These are phyloP conservation scores for Tipula vernalis DNA, from an alignment of 2,888 invertebrate genomes.

Conservation along the genomic window DNA sequence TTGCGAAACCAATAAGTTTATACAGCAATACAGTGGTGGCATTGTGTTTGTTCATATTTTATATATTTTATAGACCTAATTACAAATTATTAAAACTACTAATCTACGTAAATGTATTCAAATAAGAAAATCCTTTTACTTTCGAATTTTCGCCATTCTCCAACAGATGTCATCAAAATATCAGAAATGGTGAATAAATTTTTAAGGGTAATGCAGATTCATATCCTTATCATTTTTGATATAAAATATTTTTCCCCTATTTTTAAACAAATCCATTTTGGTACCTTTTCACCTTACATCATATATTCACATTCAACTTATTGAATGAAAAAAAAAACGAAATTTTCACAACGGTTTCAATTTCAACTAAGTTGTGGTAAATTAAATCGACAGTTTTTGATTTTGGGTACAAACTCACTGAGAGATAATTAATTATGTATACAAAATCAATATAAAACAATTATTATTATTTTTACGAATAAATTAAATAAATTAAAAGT, in stretches of 20 bases:
- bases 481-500: not conserved
- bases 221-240: not conserved
- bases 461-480: not conserved
- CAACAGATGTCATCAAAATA: not conserved
- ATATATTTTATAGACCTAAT: no score
- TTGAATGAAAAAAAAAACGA: not conserved
- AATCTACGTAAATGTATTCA: no score
- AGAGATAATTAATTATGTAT: not conserved
- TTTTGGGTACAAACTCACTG: not conserved
- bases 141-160: not conserved
- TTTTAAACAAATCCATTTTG: not conserved
- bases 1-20: no score
- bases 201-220: not conserved
- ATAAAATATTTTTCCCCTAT: not conserved
- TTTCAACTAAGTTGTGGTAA: not conserved
- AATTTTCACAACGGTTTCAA: not conserved
- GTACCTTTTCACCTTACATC: no score
- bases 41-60: no score
- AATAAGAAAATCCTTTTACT: not conserved
- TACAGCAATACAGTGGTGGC: no score
- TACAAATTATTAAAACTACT: no score
- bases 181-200: not conserved
- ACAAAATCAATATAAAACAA: not conserved
- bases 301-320: not conserved
- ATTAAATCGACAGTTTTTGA: not conserved